Conservation (phyloP, 2,888 invertebrate species). For the Synergus gifuensis region DNA sequence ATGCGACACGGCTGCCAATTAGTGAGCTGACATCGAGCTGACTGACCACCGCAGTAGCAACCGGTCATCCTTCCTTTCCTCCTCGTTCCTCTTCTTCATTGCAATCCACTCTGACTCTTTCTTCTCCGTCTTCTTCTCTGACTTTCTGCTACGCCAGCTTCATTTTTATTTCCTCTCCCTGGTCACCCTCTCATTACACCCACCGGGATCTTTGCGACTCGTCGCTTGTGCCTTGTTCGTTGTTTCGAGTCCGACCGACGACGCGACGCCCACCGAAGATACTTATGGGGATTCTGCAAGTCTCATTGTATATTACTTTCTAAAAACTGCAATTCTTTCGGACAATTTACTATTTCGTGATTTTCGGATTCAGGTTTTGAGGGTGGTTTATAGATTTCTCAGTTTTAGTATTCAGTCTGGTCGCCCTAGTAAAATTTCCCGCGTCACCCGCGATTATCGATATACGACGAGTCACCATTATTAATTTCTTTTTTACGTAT, state of each 20-base stretch:
- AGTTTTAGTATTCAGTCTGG: neutral
- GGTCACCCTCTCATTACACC: conserved; percentile 49
- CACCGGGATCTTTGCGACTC: conserved; percentile 49
- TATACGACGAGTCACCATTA: too few relatives aligned
- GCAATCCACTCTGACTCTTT: conserved; percentile 38
- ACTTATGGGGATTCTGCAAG: conserved; percentile 40
- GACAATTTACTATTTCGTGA: neutral
- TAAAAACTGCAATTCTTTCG: neutral
- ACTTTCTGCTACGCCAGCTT: conserved; percentile 45
- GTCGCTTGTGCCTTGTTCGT: conserved; percentile 49
- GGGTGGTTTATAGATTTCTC: neutral
- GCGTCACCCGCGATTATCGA: too few relatives aligned
- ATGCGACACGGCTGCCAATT: conserved; percentile 77
- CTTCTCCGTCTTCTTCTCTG: conserved; percentile 51
- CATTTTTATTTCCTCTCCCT: conserved; percentile 50
- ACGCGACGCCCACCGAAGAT: conserved; percentile 46
- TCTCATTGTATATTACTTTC: conserved; percentile 14
- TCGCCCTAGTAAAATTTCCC: too few relatives aligned
- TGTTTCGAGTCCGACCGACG: conserved; percentile 45
- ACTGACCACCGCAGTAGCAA: conserved; percentile 73
- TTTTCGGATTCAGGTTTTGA: too few relatives aligned
- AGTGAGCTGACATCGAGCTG: conserved; percentile 75
- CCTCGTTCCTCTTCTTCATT: conserved; percentile 45
- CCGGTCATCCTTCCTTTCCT: conserved; percentile 56
- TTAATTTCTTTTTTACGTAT: too few relatives aligned